These are phyloP conservation scores for Gouania willdenowi DNA, from an alignment of 2,797 vertebrate genomes.

Conservation along the genomic window DNA sequence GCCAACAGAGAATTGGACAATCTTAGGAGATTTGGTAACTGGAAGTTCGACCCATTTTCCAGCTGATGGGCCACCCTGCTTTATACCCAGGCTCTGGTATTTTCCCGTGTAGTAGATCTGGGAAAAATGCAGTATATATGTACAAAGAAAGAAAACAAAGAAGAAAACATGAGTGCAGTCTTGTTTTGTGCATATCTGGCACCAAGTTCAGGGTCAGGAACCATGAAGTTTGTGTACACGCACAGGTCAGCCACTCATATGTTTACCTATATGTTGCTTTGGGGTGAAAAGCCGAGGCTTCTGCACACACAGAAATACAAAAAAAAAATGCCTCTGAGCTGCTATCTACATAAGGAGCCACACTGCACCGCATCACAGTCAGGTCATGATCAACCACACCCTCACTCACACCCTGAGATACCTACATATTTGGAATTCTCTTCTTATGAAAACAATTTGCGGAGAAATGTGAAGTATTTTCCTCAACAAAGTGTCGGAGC, in stretches of 20 bases:
- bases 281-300: slow-evolving; percentile 36
- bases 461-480: slow-evolving; percentile 15
- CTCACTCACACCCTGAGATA: slow-evolving; percentile 34
- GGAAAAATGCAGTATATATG: neutral
- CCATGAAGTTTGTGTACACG: slow-evolving; percentile 34
- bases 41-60: slow-evolving; percentile 98
- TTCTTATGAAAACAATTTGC: neutral
- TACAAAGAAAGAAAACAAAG: neutral
- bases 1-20: slow-evolving; percentile 94
- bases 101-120: slow-evolving; percentile 98
- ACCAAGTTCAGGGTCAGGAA: slow-evolving; percentile 6
- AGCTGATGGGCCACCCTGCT: slow-evolving; percentile 95
- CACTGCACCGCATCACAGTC: slow-evolving; percentile 36
- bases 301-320: slow-evolving; percentile 21
- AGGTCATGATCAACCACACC: slow-evolving; percentile 31
- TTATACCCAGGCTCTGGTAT: slow-evolving; percentile 98
- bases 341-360: slow-evolving; percentile 36
- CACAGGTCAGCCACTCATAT: slow-evolving; percentile 33
- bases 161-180: no score
- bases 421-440: slow-evolving; percentile 30
- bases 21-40: slow-evolving; percentile 97
- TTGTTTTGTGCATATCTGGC: neutral
- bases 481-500: neutral
- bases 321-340: slow-evolving; percentile 3
- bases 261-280: slow-evolving; percentile 34